Percentiles rank a stretch among this genome's conserved stretches.
Evolutionary conservation across 2,888 invertebrate species (phyloP).

Genomic region (Syritta pipiens): DNA sequence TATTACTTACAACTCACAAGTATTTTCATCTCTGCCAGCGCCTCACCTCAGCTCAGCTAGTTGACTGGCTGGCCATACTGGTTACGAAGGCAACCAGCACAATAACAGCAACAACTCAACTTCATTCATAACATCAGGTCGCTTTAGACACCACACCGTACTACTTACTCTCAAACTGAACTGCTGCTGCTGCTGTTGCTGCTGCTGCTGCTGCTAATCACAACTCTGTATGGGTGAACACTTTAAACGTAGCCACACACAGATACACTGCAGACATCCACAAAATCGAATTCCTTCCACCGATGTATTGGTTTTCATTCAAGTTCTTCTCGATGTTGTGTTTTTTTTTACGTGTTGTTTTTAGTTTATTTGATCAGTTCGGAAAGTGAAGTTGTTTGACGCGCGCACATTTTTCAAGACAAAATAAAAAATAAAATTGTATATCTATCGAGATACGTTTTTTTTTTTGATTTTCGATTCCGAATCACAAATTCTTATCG

Average conservation of each 20-base stretch:
- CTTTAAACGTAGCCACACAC: constrained; percentile 49
- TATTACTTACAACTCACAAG: constrained; percentile 44
- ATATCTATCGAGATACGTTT: constrained; percentile 14
- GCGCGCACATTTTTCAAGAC: constrained; percentile 49
- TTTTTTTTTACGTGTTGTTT: constrained; percentile 66
- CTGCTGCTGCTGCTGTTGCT: constrained; percentile 64
- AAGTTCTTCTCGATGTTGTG: constrained; percentile 72
- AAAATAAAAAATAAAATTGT: constrained; percentile 9
- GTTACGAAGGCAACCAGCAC: constrained; percentile 30
- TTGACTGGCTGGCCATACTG: constrained; percentile 25
- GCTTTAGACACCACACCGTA: constrained; percentile 39
- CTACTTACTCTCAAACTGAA: constrained; percentile 59
- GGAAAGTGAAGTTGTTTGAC: constrained; percentile 78
- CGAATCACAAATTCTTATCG: not conserved
- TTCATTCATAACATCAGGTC: constrained; percentile 71
- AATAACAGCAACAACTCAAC: constrained; percentile 61
- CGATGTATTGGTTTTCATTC: constrained; percentile 74
- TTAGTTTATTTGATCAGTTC: constrained; percentile 79
- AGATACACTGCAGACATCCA: constrained; percentile 47
- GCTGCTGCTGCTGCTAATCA: constrained; percentile 53
- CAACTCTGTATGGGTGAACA: constrained; percentile 61
- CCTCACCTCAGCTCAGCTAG: constrained; percentile 20
- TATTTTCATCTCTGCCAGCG: constrained; percentile 25
- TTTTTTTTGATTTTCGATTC: constrained; percentile 6
- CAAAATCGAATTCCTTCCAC: constrained; percentile 55